These are phyloP conservation scores for Mylabris phalerata DNA, from an alignment of 1,140 invertebrate genomes.

Conservation along the genomic window DNA sequence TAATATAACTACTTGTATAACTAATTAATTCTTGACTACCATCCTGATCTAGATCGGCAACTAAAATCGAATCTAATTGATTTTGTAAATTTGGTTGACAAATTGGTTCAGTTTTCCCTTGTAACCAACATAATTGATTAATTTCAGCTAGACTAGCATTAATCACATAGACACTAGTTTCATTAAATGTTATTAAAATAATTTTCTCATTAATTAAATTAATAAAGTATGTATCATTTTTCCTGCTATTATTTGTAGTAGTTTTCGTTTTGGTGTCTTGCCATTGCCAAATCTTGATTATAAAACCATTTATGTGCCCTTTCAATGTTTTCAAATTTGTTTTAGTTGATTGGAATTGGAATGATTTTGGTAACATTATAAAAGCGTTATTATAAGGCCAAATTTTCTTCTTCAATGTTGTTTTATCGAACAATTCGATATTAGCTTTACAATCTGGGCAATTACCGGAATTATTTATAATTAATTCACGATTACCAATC, in stretches of 20 bases:
- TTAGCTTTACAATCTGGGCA: constrained; percentile 27
- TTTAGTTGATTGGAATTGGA: constrained; percentile 26
- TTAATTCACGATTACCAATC: constrained; percentile 18
- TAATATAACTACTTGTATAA: constrained; percentile 57
- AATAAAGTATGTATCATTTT: constrained; percentile 29
- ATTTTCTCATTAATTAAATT: constrained; percentile 56
- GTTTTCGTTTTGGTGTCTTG: constrained; percentile 33
- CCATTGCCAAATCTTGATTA: constrained; percentile 76
- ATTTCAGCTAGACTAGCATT: constrained; percentile 68
- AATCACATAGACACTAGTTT: constrained; percentile 60
- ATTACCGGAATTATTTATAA: constrained; percentile 20
- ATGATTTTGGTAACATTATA: constrained; percentile 32
- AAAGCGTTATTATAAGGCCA: constrained; percentile 27
- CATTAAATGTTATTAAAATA: constrained; percentile 68
- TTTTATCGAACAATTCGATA: constrained; percentile 19
- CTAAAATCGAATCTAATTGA: constrained; percentile 60
- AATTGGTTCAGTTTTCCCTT: constrained; percentile 35
- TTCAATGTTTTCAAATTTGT: constrained; percentile 41
- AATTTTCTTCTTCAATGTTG: constrained; percentile 17
- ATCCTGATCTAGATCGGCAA: constrained; percentile 66
- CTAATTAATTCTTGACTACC: constrained; percentile 66
- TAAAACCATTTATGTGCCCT: constrained; percentile 59
- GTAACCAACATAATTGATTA: constrained; percentile 57
- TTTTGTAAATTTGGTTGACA: constrained; percentile 67
- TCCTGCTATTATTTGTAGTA: constrained; percentile 28